Evolutionary conservation across 2,888 invertebrate genomes (phyloP), one percentile per base, ranked within the genome.

Genomic region (Therioaphis trifolii): DNA sequence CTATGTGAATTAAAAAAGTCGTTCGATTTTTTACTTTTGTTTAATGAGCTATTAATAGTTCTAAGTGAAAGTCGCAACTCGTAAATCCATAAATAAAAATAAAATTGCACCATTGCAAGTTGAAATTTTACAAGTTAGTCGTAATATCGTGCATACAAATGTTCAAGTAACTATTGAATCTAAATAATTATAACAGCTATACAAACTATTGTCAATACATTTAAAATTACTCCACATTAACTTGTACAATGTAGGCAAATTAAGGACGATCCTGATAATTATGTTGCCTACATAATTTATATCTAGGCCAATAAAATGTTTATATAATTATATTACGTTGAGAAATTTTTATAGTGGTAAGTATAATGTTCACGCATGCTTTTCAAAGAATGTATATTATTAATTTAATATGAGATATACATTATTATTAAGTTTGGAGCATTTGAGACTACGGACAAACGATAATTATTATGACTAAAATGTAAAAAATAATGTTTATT

Each of bases 31-130:
- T 27, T 43, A 7, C 61, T 61, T 61, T 75, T 75, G 75, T 75
- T 75, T 61, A 77, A 49, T 49, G 77, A 49, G 49, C 29, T 77
- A 77, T 49, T 77, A 63, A 77, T 77, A 75, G 58, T 66, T 18
- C n/a, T 18, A 4, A 21, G 77, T 77, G 77, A 77, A 77, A 77
- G 77, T 77, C 46, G 15, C 7, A 29, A 66, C 29, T 35, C n/a
- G 46, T 24, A 77, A n/a, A n/a, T n/a, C n/a, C n/a, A n/a, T n/a
- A n/a, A n/a, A 66, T 66, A n/a, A 66, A 29, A 66, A 77, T 43
- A 27, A 43, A 43, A 61, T 75, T 75, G 27, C 74, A 40, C 35
- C 55, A 74, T 21, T 21, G 12, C 15, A 46, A 7, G 40, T 52
- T 21, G 40, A 18, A 40, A 24, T 40, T 1, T 4, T 35, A 27